Percentiles rank a stretch among this genome's conserved stretches.
Conservation (phyloP, 64 coral and sea anemone species). For the Montipora efflorescens region DNA sequence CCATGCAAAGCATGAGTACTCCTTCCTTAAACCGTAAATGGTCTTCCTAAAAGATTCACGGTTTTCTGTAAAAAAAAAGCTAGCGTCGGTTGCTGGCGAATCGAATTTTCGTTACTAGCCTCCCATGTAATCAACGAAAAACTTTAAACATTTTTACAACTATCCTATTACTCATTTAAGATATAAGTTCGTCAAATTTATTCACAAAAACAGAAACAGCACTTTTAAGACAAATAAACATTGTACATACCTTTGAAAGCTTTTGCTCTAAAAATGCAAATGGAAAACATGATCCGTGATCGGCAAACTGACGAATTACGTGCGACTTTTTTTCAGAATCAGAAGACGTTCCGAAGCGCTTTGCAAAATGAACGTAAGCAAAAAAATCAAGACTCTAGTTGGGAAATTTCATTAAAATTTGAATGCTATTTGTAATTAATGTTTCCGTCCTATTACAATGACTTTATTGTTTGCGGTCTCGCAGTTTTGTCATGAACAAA, state of each 20-base stretch:
- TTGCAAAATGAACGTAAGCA: neutral
- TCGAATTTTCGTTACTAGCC: neutral
- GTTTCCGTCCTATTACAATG: neutral
- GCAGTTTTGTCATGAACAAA: neutral
- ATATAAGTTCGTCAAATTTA: neutral
- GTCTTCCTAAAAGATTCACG: too few relatives aligned
- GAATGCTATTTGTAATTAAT: slow-evolving; percentile 40
- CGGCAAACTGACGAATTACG: neutral
- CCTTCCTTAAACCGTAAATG: too few relatives aligned
- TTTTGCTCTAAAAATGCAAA: neutral
- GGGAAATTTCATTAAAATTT: slow-evolving; percentile 35
- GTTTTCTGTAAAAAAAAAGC: too few relatives aligned
- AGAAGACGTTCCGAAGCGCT: neutral
- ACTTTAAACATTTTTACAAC: neutral
- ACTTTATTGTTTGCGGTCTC: slow-evolving; percentile 20
- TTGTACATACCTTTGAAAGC: neutral
- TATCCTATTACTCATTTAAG: neutral
- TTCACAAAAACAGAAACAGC: neutral
- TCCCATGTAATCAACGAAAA: neutral
- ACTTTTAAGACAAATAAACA: neutral
- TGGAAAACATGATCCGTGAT: neutral
- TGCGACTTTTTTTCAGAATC: neutral
- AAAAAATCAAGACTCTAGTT: slow-evolving; percentile 12
- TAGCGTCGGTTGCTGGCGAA: neutral
- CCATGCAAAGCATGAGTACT: too few relatives aligned